Evolutionary conservation across 2,113 vertebrate species (phyloP), one percentile per base, ranked within the genome.

Genomic region (Prionailurus bengalensis): DNA sequence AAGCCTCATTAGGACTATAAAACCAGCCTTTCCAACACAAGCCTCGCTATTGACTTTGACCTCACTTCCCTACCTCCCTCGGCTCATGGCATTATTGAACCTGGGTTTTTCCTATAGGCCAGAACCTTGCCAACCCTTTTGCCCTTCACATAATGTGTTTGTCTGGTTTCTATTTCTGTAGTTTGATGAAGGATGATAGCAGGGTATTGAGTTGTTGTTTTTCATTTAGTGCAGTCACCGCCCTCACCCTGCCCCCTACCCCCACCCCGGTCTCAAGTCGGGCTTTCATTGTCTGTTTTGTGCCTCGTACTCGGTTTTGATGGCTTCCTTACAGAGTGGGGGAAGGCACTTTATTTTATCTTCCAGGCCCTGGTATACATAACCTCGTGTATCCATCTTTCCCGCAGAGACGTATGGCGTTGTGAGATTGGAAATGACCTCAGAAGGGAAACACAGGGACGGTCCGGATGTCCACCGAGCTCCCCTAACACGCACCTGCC

Each of bases 101-200:
- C 92, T 96, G 97, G 95, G 86, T 94, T 97, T 97, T 97, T 97
- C 97, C 97, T 96, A 90, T 76, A 91, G 96, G 93, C 95, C 95
- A 88, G 93, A 97, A 81, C 83, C 95, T 95, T 89, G 85, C 86
- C 97, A 95, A 39, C 89, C 89, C 95, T 74, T 94, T 86, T 36
- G 97, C 95, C 97, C 98, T 98, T 98, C 97, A 96, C 97, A 96
- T 97, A 96, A 98, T 97, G 97, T 97, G 94, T 96, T 97, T 97
- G 97, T 98, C 96, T 97, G 89, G 95, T 90, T 98, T 98, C 98
- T 98, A 98, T 97, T 98, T 98, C 97, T 95, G 98, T 98, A 66
- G 85, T 94, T 78, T 96, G 96, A 97, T 97, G 97, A 97, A 98
- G 98, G 98, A 97, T 98, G 98, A 98, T 98, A 97, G 97, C 97